phyloP scores from a whole-genome alignment of 2,888 invertebrate species.

The Eupithecia dodoneata region DNA sequence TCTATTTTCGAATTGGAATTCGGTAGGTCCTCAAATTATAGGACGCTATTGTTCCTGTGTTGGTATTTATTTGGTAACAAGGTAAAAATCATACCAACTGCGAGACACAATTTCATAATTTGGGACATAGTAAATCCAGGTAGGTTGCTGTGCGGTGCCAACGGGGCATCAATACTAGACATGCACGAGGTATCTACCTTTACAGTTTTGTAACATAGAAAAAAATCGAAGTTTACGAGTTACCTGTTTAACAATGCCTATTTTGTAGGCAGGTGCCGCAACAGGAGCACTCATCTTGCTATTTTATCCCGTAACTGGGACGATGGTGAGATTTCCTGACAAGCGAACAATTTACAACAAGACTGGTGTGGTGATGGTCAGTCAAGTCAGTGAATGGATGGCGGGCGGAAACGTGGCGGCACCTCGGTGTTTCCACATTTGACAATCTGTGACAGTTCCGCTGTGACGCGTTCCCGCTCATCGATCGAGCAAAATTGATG shows the following conservation, averaged over 20 bases:
- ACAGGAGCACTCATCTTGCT: conserved; percentile 77
- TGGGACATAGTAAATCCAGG: conserved; percentile 20
- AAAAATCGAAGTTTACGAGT: conserved; percentile 56
- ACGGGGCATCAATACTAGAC: conserved; percentile 70
- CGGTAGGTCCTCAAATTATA: conserved; percentile 8
- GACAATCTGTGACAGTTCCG: conserved; percentile 19
- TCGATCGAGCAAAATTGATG: conserved; percentile 17
- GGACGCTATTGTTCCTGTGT: not conserved
- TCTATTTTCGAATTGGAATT: conserved; percentile 5
- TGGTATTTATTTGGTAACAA: not conserved
- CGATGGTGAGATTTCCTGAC: conserved; percentile 64
- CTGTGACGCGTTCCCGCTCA: conserved; percentile 18
- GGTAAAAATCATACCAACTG: not conserved
- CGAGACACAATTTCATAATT: conserved; percentile 5
- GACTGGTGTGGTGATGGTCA: conserved; percentile 57
- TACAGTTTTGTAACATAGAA: conserved; percentile 46
- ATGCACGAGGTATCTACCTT: conserved; percentile 68
- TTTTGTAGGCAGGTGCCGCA: conserved; percentile 71
- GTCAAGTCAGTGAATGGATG: not conserved
- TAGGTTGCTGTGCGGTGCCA: conserved; percentile 65
- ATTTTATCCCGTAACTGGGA: conserved; percentile 57
- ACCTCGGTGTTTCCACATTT: conserved; percentile 64
- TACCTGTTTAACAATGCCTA: conserved; percentile 81
- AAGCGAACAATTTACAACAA: conserved; percentile 58
- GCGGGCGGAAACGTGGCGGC: conserved; percentile 74